Evolutionary conservation across 2,113 vertebrate species (phyloP), one percentile per base, ranked within the genome.

Genomic region (Circaetus cinerascens): DNA sequence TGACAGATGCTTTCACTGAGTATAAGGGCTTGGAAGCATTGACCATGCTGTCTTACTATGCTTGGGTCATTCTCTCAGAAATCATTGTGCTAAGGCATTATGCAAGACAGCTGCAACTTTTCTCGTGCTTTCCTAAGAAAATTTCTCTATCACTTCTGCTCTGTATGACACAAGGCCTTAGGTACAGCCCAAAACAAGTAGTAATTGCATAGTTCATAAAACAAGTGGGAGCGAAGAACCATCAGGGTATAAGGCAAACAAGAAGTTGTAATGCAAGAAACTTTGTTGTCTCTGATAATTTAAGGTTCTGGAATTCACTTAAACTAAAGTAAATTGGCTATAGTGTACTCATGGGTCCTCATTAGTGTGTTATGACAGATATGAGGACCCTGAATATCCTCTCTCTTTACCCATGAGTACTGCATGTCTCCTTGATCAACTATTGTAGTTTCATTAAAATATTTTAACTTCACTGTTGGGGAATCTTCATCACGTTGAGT

Each of bases 281-380:
- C 43, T 82, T 80, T 25, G 7, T 93, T 95, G 40, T 88, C 22
- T 88, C 38, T 75, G 62, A n/a, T 93, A 97, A 96, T 96, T 91
- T 93, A 95, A 93, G 29, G 57, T 88, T 45, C 69, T 84, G 36
- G 46, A 96, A 97, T 97, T 98, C 73, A 97, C 76, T 98, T 96
- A 92, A 96, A 87, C 57, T 94, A 50, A 97, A 89, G 53, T 94
- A 94, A 95, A 91, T 94, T 96, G 16, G 55, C 80, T 95, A 7
- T 57, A 96, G 40, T 68, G 51, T 84, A 69, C 95, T 93, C 38
- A 1, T 79, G 91, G 62, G 88, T 95, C 60, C 83, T 94, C 71
- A 81, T 93, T 97, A 95, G 60, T 84, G 23, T 88, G 82, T 90
- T 90, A 72, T 95, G 80, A 84, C 48, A 91, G 95, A 92, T 93